Percentiles rank a stretch among this genome's conserved stretches.
phyloP scores from a whole-genome alignment of 2,113 vertebrate genomes.

The Willisornis vidua region DNA sequence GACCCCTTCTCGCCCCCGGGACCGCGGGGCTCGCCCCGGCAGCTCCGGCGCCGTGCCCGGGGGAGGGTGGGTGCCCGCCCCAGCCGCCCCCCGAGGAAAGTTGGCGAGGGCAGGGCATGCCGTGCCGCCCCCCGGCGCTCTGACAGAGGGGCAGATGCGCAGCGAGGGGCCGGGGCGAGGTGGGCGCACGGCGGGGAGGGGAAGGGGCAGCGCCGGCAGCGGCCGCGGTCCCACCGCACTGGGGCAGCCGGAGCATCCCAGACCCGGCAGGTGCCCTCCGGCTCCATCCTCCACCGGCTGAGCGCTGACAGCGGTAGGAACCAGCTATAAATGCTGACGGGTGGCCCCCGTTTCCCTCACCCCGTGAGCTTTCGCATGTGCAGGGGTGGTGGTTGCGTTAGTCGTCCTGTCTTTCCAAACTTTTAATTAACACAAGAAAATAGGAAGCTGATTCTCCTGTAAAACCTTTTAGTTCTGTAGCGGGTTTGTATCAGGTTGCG shows the following conservation, averaged over 20 bases:
- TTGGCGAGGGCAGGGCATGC: background rate
- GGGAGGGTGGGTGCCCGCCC: background rate
- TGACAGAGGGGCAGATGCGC: background rate
- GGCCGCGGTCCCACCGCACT: background rate
- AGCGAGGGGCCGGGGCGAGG: background rate
- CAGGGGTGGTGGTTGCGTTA: background rate
- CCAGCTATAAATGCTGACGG: accelerated
- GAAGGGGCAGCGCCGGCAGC: background rate
- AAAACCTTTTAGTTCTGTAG: background rate
- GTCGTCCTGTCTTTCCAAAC: background rate
- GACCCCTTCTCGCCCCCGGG: background rate
- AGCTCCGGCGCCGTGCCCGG: background rate
- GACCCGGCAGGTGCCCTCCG: background rate
- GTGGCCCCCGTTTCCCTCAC: too few species aligned
- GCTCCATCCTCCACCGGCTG: accelerated
- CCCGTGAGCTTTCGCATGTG: accelerated
- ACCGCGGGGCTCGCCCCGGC: background rate
- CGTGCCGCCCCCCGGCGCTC: background rate
- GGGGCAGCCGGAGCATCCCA: background rate
- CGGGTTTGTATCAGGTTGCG: background rate
- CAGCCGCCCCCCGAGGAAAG: background rate
- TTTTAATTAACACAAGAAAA: slow-evolving; percentile 4
- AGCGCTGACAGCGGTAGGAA: accelerated
- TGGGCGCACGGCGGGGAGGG: background rate
- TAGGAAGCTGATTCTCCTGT: background rate